These are phyloP conservation scores for Brachynemurus nebulosus DNA, from an alignment of 2,888 invertebrate species.

Conservation along the genomic window DNA sequence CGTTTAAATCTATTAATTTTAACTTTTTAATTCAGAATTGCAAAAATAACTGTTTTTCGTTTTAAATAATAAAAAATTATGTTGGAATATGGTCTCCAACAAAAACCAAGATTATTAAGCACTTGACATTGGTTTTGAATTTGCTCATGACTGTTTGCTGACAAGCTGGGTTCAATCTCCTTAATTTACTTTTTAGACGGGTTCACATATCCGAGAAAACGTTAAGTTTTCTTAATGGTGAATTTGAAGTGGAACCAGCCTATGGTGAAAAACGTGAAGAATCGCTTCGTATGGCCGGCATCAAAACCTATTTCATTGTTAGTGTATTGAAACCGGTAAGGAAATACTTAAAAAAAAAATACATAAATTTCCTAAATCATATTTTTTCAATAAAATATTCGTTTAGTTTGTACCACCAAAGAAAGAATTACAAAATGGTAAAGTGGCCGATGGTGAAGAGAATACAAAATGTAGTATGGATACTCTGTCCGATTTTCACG, in stretches of 20 bases:
- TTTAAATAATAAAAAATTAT: too few relatives aligned
- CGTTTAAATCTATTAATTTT: too few relatives aligned
- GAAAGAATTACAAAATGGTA: conserved; percentile 32
- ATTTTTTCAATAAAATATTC: conserved; percentile 8
- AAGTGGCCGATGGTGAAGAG: conserved; percentile 29
- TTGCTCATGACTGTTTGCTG: too few relatives aligned
- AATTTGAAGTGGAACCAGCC: conserved; percentile 87
- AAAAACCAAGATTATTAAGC: too few relatives aligned
- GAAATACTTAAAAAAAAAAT: background rate
- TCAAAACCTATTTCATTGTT: conserved; percentile 85
- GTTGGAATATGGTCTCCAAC: too few relatives aligned
- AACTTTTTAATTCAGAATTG: too few relatives aligned
- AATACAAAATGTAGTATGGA: conserved; percentile 33
- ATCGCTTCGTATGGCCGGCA: conserved; percentile 70
- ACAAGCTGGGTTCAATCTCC: too few relatives aligned
- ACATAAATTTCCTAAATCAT: background rate
- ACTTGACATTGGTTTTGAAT: too few relatives aligned
- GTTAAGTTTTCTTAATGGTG: conserved; percentile 68
- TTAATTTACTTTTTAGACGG: too few relatives aligned
- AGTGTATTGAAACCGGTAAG: conserved; percentile 68
- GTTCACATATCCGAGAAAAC: conserved; percentile 92
- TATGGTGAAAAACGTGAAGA: conserved; percentile 87
- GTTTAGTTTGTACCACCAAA: conserved; percentile 27
- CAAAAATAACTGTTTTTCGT: too few relatives aligned
- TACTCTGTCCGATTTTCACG: conserved; percentile 29